Evolutionary conservation across 2,113 vertebrate genomes (phyloP), one percentile per base, ranked within the genome.

Genomic region (Leptobrachium ailaonicum): DNA sequence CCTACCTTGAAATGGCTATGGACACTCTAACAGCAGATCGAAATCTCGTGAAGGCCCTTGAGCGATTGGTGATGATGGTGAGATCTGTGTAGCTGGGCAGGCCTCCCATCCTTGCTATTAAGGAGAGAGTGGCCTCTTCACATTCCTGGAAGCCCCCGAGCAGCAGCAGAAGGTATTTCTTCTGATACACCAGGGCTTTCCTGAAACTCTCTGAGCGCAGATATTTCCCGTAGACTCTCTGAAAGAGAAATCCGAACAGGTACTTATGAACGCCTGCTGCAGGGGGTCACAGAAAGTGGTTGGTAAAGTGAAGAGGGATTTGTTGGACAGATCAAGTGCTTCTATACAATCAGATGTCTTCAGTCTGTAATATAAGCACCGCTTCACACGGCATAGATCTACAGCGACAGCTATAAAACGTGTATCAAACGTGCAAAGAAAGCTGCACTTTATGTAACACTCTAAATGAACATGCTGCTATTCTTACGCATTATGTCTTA

Each of bases 171-270:
- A 99, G 89, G 6, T 99, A 99, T 80, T 97, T 98, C 83, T 99
- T 99, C 92, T 99, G 98, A 85, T 99, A 99, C 82, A 99, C 92
- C 41, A 99, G 95, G 41, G 98, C 97, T 87, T 99, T 99, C 74
- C 97, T 92, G 84, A 98, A 99, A 83, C 97, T 97, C 86, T 98
- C 97, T 5, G 98, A 92, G 42, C 96, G 92, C 76, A 99, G 88
- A 82, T 97, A 99, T 84, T 94, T 96, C 43, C 96, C 94, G 76
- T 99, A 99, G 85, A 98, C 91, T 86, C 94, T 96, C 98, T 99
- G 7, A 84, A 56, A 62, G 76, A 0, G 82, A 80, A 11, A 72
- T 32, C 13, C 2, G 20, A 66, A 41, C 41, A 13, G 9, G 20
- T 66, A 3, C 6, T 66, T 66, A 40, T 4, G 20, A 41, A 41